A percentile compares a stretch with the other conserved stretches of the same genome.
phyloP scores from a whole-genome alignment of 2,113 vertebrate genomes.

The Dascyllus trimaculatus region DNA sequence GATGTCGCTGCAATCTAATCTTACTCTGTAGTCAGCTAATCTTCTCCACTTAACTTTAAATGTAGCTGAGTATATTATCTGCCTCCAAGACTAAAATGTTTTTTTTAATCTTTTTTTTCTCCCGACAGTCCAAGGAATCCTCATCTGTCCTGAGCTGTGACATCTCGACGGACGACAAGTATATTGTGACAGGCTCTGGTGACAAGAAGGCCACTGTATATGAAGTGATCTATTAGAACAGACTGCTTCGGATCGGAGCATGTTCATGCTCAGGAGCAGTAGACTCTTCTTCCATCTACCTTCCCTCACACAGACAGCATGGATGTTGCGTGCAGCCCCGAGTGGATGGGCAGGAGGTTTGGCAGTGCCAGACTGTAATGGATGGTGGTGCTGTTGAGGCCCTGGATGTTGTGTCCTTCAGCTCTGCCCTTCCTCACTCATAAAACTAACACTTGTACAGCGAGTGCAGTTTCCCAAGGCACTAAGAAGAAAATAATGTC shows the following conservation, averaged over 20 bases:
- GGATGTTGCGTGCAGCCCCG: constrained; percentile 74
- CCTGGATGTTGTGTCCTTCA: constrained; percentile 60
- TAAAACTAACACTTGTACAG: constrained; percentile 76
- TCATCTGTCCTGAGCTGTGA: constrained; percentile 97
- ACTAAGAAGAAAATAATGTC: constrained; percentile 81
- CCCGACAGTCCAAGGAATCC: constrained; percentile 93
- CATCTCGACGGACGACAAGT: constrained; percentile 97
- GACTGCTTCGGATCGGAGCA: constrained; percentile 60
- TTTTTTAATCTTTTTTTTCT: constrained; percentile 5
- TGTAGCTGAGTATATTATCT: constrained; percentile 34
- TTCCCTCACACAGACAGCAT: constrained; percentile 78
- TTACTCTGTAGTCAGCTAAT: constrained; percentile 60
- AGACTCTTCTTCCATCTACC: constrained; percentile 69
- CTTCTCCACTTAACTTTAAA: constrained; percentile 54
- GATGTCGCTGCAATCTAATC: constrained; percentile 68
- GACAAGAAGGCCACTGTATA: constrained; percentile 99
- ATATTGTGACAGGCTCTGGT: constrained; percentile 97
- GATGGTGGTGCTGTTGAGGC: constrained; percentile 44
- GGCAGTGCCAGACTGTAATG: constrained; percentile 72
- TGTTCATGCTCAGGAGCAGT: constrained; percentile 66
- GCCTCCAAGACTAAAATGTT: constrained; percentile 40
- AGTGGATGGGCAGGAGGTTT: constrained; percentile 64
- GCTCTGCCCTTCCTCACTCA: constrained; percentile 71
- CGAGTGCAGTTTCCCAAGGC: constrained; percentile 70
- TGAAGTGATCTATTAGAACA: constrained; percentile 95